Evolutionary conservation across 2,113 vertebrate genomes (phyloP).

Genomic region (Cyprinus carpio): DNA sequence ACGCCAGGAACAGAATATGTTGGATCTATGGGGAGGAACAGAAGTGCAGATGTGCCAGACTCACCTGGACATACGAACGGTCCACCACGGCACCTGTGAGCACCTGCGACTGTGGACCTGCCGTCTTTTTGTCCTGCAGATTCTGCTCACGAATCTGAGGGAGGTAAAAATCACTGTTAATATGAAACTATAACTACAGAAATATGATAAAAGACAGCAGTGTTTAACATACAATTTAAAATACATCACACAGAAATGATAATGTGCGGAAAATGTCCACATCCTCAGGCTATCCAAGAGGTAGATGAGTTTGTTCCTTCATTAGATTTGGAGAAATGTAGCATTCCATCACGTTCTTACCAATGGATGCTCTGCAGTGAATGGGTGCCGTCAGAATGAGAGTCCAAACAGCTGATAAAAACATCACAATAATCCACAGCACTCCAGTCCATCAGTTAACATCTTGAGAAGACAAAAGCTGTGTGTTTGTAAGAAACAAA

Average conservation of each 20-base stretch:
- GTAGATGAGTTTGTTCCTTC: not conserved
- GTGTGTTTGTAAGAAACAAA: no score
- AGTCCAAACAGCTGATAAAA: not conserved
- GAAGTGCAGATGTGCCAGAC: conserved; percentile 53
- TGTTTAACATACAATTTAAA: no score
- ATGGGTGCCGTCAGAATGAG: not conserved
- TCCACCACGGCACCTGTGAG: conserved; percentile 85
- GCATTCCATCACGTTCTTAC: no score
- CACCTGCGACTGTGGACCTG: conserved; percentile 95
- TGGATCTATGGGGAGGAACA: conserved; percentile 39
- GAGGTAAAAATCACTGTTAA: not conserved
- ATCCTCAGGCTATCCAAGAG: not conserved
- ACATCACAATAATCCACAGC: no score
- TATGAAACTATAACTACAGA: not conserved
- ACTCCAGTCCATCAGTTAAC: no score
- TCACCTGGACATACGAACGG: conserved; percentile 90
- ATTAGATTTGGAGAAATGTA: not conserved
- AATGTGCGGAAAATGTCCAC: no score
- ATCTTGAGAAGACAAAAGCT: no score
- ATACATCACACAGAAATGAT: no score
- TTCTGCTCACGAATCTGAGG: conserved; percentile 95
- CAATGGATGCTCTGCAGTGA: not conserved
- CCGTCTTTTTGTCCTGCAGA: conserved; percentile 94
- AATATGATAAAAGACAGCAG: not conserved
- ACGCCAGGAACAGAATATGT: conserved; percentile 38